phyloP scores from a whole-genome alignment of 2,888 invertebrate genomes.

The Agrochola circellaris region DNA sequence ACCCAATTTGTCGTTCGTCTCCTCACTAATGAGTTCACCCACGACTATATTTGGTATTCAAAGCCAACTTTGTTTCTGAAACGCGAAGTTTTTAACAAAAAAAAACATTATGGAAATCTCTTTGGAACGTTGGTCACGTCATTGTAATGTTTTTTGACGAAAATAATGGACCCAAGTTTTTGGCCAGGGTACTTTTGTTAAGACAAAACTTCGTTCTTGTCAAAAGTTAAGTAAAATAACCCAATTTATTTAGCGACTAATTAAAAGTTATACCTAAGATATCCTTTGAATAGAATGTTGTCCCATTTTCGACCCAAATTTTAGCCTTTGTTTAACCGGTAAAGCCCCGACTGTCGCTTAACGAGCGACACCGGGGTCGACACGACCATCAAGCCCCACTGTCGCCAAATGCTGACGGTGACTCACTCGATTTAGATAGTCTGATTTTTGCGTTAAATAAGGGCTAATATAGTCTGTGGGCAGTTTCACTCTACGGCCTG shows the following conservation, averaged over 20 bases:
- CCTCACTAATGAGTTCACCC: slow-evolving; percentile 9
- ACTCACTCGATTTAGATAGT: no score
- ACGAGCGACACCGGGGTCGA: no score
- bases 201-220: slow-evolving; percentile 17
- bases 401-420: no score
- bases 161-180: slow-evolving; percentile 28
- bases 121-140: slow-evolving; percentile 29
- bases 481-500: no score
- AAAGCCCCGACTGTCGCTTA: no score
- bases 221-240: slow-evolving; percentile 19
- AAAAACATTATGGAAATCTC: neutral
- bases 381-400: no score
- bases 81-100: neutral
- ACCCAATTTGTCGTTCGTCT: neutral
- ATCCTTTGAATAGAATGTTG: neutral
- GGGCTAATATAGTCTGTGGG: no score
- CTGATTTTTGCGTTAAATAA: no score
- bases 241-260: slow-evolving; percentile 24
- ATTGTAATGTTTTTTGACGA: slow-evolving; percentile 14
- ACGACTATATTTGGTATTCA: slow-evolving; percentile 36
- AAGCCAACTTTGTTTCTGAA: slow-evolving; percentile 17
- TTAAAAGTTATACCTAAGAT: slow-evolving; percentile 14
- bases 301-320: neutral
- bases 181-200: slow-evolving; percentile 2
- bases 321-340: neutral